A percentile compares a stretch with the other conserved stretches of the same genome.
phyloP scores from a whole-genome alignment of 2,797 vertebrate species.

The Orestias chungarensis region DNA sequence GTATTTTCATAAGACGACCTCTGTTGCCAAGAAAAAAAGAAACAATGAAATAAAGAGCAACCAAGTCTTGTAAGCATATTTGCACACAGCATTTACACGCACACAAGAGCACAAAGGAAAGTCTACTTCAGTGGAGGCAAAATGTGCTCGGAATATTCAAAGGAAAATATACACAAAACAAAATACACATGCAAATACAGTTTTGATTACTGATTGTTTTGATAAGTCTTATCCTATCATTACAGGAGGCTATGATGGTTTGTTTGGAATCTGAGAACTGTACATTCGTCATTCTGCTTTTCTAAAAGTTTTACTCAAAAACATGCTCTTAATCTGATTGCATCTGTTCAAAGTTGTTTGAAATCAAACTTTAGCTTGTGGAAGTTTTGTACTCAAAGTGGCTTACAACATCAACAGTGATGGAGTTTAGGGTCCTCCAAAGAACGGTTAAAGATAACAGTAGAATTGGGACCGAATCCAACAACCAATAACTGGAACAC shows the following conservation, averaged over 20 bases:
- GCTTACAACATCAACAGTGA: background rate
- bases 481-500: background rate
- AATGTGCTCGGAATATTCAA: conserved; percentile 21
- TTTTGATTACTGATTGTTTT: conserved; percentile 29
- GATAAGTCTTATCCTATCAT: background rate
- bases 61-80: conserved; percentile 33
- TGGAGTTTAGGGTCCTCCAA: background rate
- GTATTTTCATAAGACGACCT: conserved; percentile 40
- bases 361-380: background rate
- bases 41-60: conserved; percentile 36
- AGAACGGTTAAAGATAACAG: background rate
- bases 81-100: conserved; percentile 17
- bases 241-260: background rate
- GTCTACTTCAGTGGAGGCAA: conserved; percentile 22
- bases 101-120: conserved; percentile 16
- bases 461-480: background rate
- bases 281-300: background rate
- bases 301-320: background rate
- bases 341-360: background rate
- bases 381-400: background rate
- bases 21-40: conserved; percentile 35
- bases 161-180: conserved; percentile 13
- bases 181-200: conserved; percentile 27
- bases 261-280: background rate
- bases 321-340: no score